Conservation (phyloP, 2,888 invertebrate species). For the Zaprionus lineosus region DNA sequence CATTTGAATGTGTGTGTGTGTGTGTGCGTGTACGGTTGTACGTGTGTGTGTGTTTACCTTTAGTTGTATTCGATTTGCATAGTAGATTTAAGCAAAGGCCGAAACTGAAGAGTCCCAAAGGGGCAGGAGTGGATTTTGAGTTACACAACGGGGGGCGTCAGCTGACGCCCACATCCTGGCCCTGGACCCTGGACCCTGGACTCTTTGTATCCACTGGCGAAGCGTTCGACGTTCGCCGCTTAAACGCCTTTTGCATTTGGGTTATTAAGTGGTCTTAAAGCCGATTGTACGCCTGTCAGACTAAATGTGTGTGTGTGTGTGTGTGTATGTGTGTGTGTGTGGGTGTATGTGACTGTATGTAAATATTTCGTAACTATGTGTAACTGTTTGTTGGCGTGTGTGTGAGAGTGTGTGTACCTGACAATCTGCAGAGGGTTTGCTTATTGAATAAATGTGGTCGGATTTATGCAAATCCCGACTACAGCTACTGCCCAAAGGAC, state of each 20-base stretch:
- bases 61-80: constrained; percentile 76
- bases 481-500: constrained; percentile 15
- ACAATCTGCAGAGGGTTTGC: constrained; percentile 25
- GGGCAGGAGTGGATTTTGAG: no score
- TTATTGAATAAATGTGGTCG: constrained; percentile 69
- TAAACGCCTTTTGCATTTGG: constrained; percentile 51
- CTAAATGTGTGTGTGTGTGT: neutral
- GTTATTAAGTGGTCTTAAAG: constrained; percentile 76
- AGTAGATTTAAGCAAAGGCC: constrained; percentile 47
- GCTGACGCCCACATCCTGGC: no score
- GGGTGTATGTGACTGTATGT: no score
- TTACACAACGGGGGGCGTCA: neutral
- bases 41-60: constrained; percentile 75
- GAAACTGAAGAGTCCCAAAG: neutral
- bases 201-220: no score
- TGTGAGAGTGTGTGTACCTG: neutral
- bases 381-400: no score
- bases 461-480: constrained; percentile 69
- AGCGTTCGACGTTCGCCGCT: constrained; percentile 8
- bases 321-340: neutral
- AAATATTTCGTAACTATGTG: no score
- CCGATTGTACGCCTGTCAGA: constrained; percentile 51
- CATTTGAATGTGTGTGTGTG: no score
- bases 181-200: no score
- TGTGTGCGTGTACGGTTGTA: no score